These are phyloP conservation scores for Phoenicopterus ruber DNA, from an alignment of 2,113 vertebrate genomes.

Conservation along the genomic window DNA sequence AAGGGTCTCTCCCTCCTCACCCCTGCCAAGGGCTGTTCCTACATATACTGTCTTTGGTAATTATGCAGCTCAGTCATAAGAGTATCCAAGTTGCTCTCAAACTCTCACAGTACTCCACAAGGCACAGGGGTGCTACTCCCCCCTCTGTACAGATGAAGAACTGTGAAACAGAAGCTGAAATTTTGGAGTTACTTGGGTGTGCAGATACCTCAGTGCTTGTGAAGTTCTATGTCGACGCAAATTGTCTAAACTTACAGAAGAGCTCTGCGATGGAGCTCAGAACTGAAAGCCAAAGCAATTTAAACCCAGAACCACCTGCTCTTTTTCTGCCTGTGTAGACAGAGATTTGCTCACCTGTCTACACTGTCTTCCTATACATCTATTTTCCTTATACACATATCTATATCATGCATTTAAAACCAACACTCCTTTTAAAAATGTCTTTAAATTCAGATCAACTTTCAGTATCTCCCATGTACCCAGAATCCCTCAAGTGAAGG, in stretches of 20 bases:
- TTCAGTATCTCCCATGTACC: neutral
- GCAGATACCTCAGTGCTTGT: neutral
- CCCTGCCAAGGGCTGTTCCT: neutral
- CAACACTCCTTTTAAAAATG: neutral
- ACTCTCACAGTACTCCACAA: neutral
- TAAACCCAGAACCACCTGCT: neutral
- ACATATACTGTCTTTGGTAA: neutral
- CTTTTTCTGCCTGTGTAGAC: neutral
- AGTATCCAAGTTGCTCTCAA: neutral
- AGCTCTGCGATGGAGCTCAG: neutral
- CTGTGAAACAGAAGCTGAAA: neutral
- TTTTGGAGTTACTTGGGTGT: neutral
- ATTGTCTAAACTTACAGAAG: neutral
- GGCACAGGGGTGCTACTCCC: neutral
- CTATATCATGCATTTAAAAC: neutral
- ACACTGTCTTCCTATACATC: neutral
- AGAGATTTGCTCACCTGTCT: neutral
- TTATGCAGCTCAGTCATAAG: neutral
- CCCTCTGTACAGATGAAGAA: neutral
- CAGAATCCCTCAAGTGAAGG: neutral
- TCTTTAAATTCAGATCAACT: neutral
- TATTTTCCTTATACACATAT: neutral
- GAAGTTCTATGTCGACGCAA: neutral
- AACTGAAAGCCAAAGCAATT: neutral
- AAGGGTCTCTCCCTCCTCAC: neutral